Evolutionary conservation across 2,113 vertebrate genomes (phyloP), one percentile per base, ranked within the genome.

Genomic region (Engystomops pustulosus): DNA sequence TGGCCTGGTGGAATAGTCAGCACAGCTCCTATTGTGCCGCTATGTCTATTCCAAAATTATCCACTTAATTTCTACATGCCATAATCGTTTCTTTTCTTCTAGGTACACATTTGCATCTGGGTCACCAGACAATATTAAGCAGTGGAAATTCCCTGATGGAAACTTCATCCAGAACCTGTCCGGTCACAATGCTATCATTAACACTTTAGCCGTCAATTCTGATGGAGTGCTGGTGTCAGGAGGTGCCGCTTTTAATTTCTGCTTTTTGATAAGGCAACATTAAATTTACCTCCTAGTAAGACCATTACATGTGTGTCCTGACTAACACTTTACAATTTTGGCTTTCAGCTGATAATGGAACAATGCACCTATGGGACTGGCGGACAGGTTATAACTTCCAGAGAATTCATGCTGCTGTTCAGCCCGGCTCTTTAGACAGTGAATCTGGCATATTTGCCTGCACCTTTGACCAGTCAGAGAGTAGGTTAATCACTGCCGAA

Each of bases 331-430:
- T 65, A 86, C 3, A 15, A 41, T 87, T 88, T 82, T 90, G 30
- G 32, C 38, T 89, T 88, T 44, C 81, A 99, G 98, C 98, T 51
- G 98, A 99, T 91, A 99, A 99, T 51, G 98, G 98, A 51, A 99
- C 98, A 25, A 97, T 99, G 94, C 97, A 98, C 90, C 94, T 99
- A 91, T 99, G 98, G 97, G 98, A 99, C 38, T 99, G 98, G 98
- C 95, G 97, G 89, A 99, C 98, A 1, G 98, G 98, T 20, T 99
- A 99, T 88, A 99, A 99, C 89, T 99, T 99, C 91, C 98, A 99
- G 91, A 89, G 97, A 70, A 97, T 99, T 27, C 98, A 99, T 4
- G 98, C 98, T 3, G 98, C 98, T 2, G 97, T 99, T 72, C 98
- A 99, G 88, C 97, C 98, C 0, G 97, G 98, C 0, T 99, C 98